phyloP scores from a whole-genome alignment of 2,113 vertebrate genomes.

The Psettodes erumei region DNA sequence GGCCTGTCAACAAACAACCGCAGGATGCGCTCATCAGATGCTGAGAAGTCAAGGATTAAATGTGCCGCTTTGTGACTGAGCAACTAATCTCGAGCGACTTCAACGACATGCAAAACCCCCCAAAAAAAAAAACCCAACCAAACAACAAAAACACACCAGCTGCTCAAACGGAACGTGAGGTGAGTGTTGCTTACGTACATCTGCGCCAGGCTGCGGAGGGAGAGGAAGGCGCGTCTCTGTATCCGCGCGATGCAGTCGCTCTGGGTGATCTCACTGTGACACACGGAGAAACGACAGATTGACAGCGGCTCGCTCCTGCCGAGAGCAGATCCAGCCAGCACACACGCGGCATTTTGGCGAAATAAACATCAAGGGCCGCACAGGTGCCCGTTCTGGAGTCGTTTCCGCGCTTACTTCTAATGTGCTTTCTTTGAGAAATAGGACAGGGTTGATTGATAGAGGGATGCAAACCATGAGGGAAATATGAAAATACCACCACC shows the following conservation, averaged over 20 bases:
- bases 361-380: neutral
- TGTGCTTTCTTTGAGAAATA: constrained; percentile 45
- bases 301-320: no score
- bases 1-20: constrained; percentile 48
- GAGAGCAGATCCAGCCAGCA: neutral
- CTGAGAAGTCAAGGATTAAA: constrained; percentile 58
- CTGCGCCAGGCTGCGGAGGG: constrained; percentile 87
- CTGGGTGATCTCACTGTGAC: constrained; percentile 89
- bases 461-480: constrained; percentile 33
- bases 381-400: neutral
- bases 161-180: constrained; percentile 42
- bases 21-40: constrained; percentile 17
- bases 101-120: constrained; percentile 49
- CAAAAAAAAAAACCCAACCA: no score
- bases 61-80: constrained; percentile 38
- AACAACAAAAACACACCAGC: constrained; percentile 30
- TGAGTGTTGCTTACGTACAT: constrained; percentile 87
- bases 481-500: constrained; percentile 47
- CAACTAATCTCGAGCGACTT: constrained; percentile 52
- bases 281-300: constrained; percentile 57
- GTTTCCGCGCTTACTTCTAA: constrained; percentile 8
- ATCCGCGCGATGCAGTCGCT: constrained; percentile 88
- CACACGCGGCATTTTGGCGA: neutral
- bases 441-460: constrained; percentile 66
- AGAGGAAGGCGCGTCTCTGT: constrained; percentile 87